Base-by-base conservation (phyloP, 1,140 invertebrate genomes). In the Portunus trituberculatus region DNA sequence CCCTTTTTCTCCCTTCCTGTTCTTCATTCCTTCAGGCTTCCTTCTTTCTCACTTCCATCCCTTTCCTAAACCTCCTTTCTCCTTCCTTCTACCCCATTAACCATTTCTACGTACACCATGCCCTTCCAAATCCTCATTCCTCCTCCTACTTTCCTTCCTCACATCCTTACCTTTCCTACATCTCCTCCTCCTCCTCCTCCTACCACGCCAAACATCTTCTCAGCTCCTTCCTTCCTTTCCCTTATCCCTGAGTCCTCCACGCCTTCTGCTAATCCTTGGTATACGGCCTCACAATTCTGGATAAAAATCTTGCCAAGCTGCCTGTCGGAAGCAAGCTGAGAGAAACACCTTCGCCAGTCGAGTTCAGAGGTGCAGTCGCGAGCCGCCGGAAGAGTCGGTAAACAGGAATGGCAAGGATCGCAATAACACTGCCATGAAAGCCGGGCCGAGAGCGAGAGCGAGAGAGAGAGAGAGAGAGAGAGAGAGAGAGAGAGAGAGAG, bases 401-500 rank as follows among this genome's bases (percentile, higher is more conserved):
- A 25, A 76, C 67, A 76, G 20, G n/a, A 76, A 59, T 12, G 12
- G 52, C 12, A 59, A 59, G 16, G 52, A 39, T 39, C 16, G 52
- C 52, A 59, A 59, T 59, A 59, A 59, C 52, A 14, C 52, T 14
- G 83, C 12, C 10, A 86, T 29, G 32, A 39, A 86, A 25, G 25
- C 6, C 8, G 83, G 25, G 83, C 0, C 0, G 25, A 25, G 32
- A 86, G 83, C 4, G 83, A 86, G 83, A 86, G 83, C 4, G 83
- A 86, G 83, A 86, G 83, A 59, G 16, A 20, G n/a, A 28, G 83
- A 86, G 83, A 86, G n/a, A 28, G n/a, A 28, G 83, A 86, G 83
- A 86, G 83, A 86, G 83, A 86, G 83, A 86, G 83, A 86, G 83
- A 86, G 83, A 28, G 83, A 39, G 32, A 39, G 32, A 39, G 32